phyloP scores from a whole-genome alignment of 2,888 invertebrate genomes.

The Automeris io region DNA sequence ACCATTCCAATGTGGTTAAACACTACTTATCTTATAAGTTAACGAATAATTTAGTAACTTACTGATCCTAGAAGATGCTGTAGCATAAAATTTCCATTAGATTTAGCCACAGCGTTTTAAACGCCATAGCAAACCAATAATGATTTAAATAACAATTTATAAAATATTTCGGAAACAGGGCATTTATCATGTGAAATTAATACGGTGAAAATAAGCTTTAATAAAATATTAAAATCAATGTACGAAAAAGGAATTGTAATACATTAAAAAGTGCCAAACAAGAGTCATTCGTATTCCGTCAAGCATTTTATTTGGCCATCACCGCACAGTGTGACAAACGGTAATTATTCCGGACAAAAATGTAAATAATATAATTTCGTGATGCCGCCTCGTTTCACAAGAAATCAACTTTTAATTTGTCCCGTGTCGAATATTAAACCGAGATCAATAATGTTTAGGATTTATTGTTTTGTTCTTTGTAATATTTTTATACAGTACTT shows the following conservation, averaged over 20 bases:
- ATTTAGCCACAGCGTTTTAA: no score
- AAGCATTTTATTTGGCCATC: slow-evolving; percentile 27
- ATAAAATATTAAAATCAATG: slow-evolving; percentile 3
- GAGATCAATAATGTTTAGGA: neutral
- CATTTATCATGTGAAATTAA: slow-evolving; percentile 15
- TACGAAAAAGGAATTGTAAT: neutral
- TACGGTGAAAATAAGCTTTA: neutral
- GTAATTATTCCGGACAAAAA: slow-evolving; percentile 34
- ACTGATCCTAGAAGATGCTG: no score
- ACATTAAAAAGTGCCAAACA: slow-evolving; percentile 17
- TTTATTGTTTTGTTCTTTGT: no score
- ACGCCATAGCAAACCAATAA: no score
- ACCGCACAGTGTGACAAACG: slow-evolving; percentile 27
- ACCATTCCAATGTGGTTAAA: no score
- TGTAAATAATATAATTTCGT: slow-evolving; percentile 26
- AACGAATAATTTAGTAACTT: no score
- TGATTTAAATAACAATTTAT: no score
- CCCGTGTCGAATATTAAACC: neutral
- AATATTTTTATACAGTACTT: no score
- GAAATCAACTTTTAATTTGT: slow-evolving; percentile 10
- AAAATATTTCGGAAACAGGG: no score
- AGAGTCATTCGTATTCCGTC: slow-evolving; percentile 19
- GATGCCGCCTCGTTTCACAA: slow-evolving; percentile 15
- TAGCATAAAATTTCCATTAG: no score
- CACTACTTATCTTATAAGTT: no score